Base-by-base conservation (phyloP, 1,140 invertebrate genomes). In the Brachionus sp. region DNA sequence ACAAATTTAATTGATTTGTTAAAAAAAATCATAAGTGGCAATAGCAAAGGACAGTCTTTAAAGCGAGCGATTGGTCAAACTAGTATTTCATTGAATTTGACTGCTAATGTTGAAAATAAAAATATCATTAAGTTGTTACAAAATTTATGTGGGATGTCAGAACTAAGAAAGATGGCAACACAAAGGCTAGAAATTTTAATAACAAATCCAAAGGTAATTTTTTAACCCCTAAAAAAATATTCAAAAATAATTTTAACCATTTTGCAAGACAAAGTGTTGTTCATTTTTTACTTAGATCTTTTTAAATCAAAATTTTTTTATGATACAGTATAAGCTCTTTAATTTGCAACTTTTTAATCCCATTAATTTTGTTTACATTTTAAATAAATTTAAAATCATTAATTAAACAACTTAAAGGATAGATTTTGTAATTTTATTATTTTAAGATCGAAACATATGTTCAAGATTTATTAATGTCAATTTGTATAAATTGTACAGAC, bases 181-280 rank as follows among this genome's bases (percentile, higher is more conserved):
- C 92, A 93, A 12, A 92, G 93, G 25, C 89, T 98, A 1, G 96
- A 98, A 88, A 92, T 93, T 84, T 98, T 96, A 96, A 90, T 98
- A 33, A 95, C 97, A 86, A 97, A 97, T 90, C 95, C 95, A 39
- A 80, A 80, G 23, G 66, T 70, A 37, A 39, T 19, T 19, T 57
- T n/a, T n/a, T n/a, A n/a, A n/a, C n/a, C n/a, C n/a, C n/a, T n/a
- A n/a, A n/a, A n/a, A n/a, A n/a, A n/a, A n/a, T n/a, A n/a, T n/a
- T n/a, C n/a, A n/a, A n/a, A n/a, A n/a, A n/a, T n/a, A n/a, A n/a
- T n/a, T n/a, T n/a, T n/a, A n/a, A n/a, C n/a, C n/a, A n/a, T n/a
- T n/a, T n/a, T n/a, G n/a, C n/a, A n/a, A n/a, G n/a, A n/a, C n/a
- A n/a, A n/a, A n/a, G n/a, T n/a, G n/a, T n/a, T n/a, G n/a, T n/a